Base-by-base conservation (phyloP, 1,140 invertebrate genomes). In the Bombus haemorrhoidalis region DNA sequence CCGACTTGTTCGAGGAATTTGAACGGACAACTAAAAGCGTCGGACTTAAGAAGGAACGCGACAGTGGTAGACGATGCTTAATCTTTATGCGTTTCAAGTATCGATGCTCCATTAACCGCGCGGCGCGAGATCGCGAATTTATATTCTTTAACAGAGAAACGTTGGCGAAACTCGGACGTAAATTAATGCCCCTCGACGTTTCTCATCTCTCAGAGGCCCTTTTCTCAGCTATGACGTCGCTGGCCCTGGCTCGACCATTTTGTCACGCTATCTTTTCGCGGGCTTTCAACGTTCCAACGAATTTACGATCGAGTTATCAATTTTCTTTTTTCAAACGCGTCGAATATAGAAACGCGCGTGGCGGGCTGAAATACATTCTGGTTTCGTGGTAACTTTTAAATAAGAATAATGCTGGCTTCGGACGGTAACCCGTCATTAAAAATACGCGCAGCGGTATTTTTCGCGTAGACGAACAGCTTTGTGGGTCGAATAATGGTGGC, bases 71-170 rank as follows among this genome's bases (percentile, higher is more conserved):
- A 39, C 75, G 57, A 77, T 77, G 37, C 57, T 77, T 64, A 77
- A 77, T 77, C 57, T 77, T 77, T 59, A 77, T 32, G 59, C 37
- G 75, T 77, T 77, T 77, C 28, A n/a, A 77, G 75, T 41, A 64
- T 64, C 75, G 75, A 64, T 62, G 75, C 75, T 41, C 37, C 57
- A 64, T 77, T 77, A 77, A 77, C 75, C n/a, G 8, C 57, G 75
- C 15, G 13, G 74, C 12, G 34, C 25, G 34, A 8, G 74, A 76
- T 76, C 74, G 53, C 74, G 74, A 62, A 62, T 76, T 76, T 76
- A 76, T 62, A 34, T 39, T 39, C 53, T 62, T 59, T 34, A 76
- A 59, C 25, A n/a, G 74, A 22, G 53, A 39, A 76, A 76, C 53
- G 74, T 53, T 53, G 18, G 47, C 47, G 47, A 53, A 53, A 53